A percentile compares a stretch with the other conserved stretches of the same genome.
Conservation (phyloP, 2,888 invertebrate genomes). For the Phortica okadai region DNA sequence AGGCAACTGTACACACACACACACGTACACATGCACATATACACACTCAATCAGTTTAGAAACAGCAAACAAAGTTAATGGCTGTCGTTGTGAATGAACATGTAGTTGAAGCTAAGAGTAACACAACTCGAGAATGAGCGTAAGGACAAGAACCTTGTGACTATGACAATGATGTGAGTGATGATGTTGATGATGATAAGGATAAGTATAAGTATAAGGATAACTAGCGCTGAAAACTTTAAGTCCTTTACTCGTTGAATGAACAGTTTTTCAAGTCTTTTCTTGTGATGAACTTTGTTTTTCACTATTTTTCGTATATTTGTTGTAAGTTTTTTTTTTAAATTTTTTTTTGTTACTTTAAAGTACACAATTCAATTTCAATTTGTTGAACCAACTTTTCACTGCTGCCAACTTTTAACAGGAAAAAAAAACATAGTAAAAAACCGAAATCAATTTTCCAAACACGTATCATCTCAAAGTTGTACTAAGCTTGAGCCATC, state of each 20-base stretch:
- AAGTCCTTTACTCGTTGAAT: background rate
- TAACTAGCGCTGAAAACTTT: background rate
- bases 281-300: background rate
- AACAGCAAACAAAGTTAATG: conserved; percentile 6
- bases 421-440: background rate
- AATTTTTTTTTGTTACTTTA: conserved; percentile 44
- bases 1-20: background rate
- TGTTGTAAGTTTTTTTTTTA: conserved; percentile 47
- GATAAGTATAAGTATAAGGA: background rate
- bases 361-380: conserved; percentile 69
- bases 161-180: background rate
- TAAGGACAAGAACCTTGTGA: background rate
- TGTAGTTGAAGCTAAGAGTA: background rate
- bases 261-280: background rate
- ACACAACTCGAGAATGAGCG: background rate
- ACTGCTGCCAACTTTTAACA: background rate
- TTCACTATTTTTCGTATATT: conserved; percentile 32
- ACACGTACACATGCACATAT: background rate
- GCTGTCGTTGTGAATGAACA: background rate
- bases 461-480: conserved; percentile 53
- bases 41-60: background rate
- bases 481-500: background rate
- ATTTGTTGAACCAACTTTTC: conserved; percentile 50
- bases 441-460: conserved; percentile 59
- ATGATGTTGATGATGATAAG: conserved; percentile 4